Conservation (phyloP, 2,113 vertebrate species). For the Psophia crepitans region DNA sequence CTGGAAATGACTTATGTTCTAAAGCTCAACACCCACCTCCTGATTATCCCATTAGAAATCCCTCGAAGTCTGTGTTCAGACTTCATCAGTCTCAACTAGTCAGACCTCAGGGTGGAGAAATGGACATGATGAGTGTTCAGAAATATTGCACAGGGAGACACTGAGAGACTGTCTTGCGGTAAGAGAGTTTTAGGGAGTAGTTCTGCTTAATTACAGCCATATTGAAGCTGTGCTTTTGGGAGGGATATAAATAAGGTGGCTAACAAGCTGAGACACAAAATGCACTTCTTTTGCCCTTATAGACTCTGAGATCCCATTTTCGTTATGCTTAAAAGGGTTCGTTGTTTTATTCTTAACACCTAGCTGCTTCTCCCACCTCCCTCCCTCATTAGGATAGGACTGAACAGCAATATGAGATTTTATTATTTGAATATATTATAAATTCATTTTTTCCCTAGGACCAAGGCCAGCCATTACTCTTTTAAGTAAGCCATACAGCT, state of each 20-base stretch:
- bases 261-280: background rate
- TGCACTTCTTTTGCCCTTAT: background rate
- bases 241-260: conserved; percentile 3
- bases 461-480: background rate
- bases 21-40: conserved; percentile 31
- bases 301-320: background rate
- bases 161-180: conserved; percentile 23
- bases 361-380: background rate
- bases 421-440: background rate
- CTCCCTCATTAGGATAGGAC: background rate
- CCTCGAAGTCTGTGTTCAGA: conserved; percentile 27
- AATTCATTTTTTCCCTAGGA: background rate
- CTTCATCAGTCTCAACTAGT: conserved; percentile 24
- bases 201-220: conserved; percentile 26
- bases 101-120: conserved; percentile 44
- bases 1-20: background rate
- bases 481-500: background rate
- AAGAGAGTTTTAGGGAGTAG: conserved; percentile 32
- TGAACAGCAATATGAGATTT: background rate
- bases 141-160: conserved; percentile 35
- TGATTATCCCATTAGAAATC: conserved; percentile 52
- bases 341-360: background rate
- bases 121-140: conserved; percentile 16
- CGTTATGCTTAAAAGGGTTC: background rate
- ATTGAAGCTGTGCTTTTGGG: background rate